A percentile compares a stretch with the other conserved stretches of the same genome.
These are phyloP conservation scores for Melanotaenia maccullochi DNA, from an alignment of 2,797 vertebrate species.

Conservation along the genomic window DNA sequence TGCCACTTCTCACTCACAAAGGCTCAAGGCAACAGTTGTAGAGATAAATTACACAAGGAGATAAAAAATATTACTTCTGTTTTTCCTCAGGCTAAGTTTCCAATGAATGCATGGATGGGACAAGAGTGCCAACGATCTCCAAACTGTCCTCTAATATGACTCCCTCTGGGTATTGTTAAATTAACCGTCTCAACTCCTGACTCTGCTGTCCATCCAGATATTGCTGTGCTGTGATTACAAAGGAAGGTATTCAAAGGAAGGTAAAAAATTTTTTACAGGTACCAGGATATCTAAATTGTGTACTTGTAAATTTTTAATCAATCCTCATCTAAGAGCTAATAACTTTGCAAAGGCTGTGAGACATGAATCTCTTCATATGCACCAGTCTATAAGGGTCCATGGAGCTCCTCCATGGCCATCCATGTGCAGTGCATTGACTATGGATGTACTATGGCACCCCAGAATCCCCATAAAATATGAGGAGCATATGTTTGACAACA, in stretches of 20 bases:
- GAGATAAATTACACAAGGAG: slow-evolving; percentile 51
- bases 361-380: not conserved
- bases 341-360: not conserved
- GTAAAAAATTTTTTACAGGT: not conserved
- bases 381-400: not conserved
- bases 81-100: slow-evolving; percentile 42
- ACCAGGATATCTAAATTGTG: not conserved
- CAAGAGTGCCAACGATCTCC: slow-evolving; percentile 30
- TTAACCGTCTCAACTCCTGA: slow-evolving; percentile 23
- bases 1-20: slow-evolving; percentile 28
- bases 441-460: no score
- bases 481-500: not conserved
- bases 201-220: slow-evolving; percentile 23
- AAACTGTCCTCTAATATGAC: slow-evolving; percentile 44
- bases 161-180: slow-evolving; percentile 48
- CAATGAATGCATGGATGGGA: slow-evolving; percentile 22
- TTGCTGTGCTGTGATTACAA: slow-evolving; percentile 35
- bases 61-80: slow-evolving; percentile 53
- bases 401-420: not conserved
- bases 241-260: slow-evolving; percentile 1
- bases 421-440: no score
- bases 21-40: slow-evolving; percentile 47
- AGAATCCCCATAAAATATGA: no score
- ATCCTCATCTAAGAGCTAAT: not conserved
- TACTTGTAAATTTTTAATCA: not conserved